Percentiles rank a stretch among this genome's conserved stretches.
Conservation (phyloP, 1,140 invertebrate genomes). For the Drosophila watanabei region DNA sequence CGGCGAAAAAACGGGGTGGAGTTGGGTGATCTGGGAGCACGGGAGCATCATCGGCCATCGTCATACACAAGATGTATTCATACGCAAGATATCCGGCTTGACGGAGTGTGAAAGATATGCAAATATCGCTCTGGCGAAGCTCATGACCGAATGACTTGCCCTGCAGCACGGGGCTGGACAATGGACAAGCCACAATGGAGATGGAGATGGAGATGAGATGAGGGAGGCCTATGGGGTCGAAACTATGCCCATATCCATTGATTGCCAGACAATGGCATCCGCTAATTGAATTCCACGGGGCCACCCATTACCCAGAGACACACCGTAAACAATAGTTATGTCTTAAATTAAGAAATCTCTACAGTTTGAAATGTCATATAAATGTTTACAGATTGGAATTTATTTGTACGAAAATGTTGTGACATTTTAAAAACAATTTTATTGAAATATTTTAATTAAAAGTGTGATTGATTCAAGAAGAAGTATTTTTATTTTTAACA, state of each 20-base stretch:
- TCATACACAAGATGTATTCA: conserved; percentile 2
- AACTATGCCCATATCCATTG: conserved; percentile 24
- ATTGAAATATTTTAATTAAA: too few species aligned
- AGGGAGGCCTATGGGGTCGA: background rate
- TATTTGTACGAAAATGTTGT: too few species aligned
- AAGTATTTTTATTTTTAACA: too few species aligned
- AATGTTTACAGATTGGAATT: background rate
- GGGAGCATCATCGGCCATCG: conserved; percentile 34
- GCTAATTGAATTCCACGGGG: conserved; percentile 64
- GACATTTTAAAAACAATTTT: background rate
- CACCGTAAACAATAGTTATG: background rate
- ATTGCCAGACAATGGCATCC: conserved; percentile 48
- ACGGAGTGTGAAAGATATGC: conserved; percentile 45
- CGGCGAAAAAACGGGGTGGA: conserved; percentile 15
- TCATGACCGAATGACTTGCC: conserved; percentile 29
- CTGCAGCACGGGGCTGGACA: conserved; percentile 13
- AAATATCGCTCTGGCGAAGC: conserved; percentile 49
- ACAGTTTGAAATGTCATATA: background rate
- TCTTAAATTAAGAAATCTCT: background rate
- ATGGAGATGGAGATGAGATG: conserved; percentile 3
- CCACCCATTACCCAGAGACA: conserved; percentile 8
- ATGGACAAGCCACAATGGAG: conserved; percentile 21
- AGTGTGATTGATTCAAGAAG: too few species aligned
- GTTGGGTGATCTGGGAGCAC: conserved; percentile 27
- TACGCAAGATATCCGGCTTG: conserved; percentile 36